Percentiles rank a stretch among this genome's conserved stretches.
Conservation (phyloP, 2,797 vertebrate genomes). For the Sebastes matsubarae region DNA sequence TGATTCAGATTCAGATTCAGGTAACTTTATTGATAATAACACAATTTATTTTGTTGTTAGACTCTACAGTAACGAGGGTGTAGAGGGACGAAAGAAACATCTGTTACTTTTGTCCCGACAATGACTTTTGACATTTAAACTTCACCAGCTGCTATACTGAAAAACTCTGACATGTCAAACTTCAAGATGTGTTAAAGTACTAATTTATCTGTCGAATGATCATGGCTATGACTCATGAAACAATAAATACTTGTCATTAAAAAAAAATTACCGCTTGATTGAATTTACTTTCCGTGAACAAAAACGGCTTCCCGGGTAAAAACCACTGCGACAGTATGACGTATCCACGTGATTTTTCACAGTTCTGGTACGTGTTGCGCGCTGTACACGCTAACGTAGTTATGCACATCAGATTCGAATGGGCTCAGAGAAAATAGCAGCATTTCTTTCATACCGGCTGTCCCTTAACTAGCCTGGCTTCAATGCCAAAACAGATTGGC, state of each 20-base stretch:
- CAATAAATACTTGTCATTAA: not conserved
- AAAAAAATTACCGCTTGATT: rapidly evolving
- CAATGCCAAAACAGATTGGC: not conserved
- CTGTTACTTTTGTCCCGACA: too few relatives aligned
- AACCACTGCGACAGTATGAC: not conserved
- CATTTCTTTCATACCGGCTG: not conserved
- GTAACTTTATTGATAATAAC: not conserved
- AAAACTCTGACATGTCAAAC: too few relatives aligned
- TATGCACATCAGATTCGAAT: not conserved
- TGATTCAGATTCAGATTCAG: not conserved
- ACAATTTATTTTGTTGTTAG: not conserved
- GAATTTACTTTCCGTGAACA: not conserved
- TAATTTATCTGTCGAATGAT: too few relatives aligned
- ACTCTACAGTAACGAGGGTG: too few relatives aligned
- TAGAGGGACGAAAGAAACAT: too few relatives aligned
- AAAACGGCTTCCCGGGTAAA: not conserved
- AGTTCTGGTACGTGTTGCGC: not conserved
- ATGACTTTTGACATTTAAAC: too few relatives aligned
- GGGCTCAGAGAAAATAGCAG: not conserved
- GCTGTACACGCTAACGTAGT: not conserved
- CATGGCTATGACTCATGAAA: too few relatives aligned
- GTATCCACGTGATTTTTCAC: not conserved
- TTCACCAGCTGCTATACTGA: not conserved
- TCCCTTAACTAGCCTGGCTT: not conserved
- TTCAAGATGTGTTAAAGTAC: too few relatives aligned